Percentiles rank a stretch among this genome's conserved stretches.
These are phyloP conservation scores for Unio pictorum DNA, from an alignment of 2,888 invertebrate genomes.

Conservation along the genomic window DNA sequence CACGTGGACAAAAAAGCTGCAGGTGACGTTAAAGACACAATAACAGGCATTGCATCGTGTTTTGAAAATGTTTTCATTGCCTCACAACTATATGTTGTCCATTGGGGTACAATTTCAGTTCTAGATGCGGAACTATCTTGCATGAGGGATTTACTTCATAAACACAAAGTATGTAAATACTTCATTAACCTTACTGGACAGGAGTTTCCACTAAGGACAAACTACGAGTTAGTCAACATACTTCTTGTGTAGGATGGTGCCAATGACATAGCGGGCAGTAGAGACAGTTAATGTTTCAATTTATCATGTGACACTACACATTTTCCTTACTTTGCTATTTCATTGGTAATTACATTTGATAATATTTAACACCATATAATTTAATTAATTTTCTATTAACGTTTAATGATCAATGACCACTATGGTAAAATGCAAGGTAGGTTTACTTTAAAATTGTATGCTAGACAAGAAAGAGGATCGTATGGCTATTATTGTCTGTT, in stretches of 20 bases:
- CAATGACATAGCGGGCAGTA: constrained; percentile 55
- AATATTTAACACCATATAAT: no score
- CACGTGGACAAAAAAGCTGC: constrained; percentile 50
- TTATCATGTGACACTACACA: no score
- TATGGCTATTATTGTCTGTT: no score
- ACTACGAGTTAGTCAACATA: constrained; percentile 60
- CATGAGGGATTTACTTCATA: constrained; percentile 42
- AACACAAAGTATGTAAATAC: constrained; percentile 56
- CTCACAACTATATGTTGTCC: constrained; percentile 35
- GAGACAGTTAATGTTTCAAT: constrained; percentile 25
- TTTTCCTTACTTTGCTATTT: no score
- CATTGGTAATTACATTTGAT: not conserved
- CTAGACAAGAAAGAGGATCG: no score
- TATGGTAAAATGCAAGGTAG: no score
- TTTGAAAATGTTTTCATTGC: constrained; percentile 52
- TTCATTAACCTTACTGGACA: constrained; percentile 67
- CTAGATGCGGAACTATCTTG: constrained; percentile 58
- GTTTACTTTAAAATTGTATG: no score
- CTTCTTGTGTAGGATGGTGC: constrained; percentile 58
- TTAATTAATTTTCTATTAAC: no score
- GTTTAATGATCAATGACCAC: no score
- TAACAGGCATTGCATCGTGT: constrained; percentile 34
- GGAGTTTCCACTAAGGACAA: constrained; percentile 66
- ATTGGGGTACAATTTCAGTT: constrained; percentile 56
- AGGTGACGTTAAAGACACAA: constrained; percentile 14